A percentile compares a stretch with the other conserved stretches of the same genome.
phyloP scores from a whole-genome alignment of 1,140 invertebrate species.

The Homarus americanus region DNA sequence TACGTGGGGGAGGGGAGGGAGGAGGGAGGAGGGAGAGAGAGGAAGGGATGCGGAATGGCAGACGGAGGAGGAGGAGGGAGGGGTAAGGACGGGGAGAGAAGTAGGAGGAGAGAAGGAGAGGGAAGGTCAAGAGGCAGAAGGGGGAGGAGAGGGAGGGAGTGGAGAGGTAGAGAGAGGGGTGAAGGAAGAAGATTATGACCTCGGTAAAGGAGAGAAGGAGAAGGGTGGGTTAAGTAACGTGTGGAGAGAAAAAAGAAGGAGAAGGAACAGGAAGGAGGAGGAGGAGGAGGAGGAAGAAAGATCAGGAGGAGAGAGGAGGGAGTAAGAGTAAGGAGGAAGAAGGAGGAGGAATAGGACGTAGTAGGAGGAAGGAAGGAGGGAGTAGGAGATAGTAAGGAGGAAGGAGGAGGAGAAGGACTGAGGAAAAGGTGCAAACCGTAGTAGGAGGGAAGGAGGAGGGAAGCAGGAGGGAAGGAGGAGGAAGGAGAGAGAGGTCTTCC shows the following conservation, averaged over 20 bases:
- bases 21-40: too few species aligned
- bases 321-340: background rate
- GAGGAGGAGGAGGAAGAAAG: background rate
- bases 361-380: background rate
- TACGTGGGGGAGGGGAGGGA: too few species aligned
- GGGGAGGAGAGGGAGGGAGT: too few species aligned
- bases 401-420: background rate
- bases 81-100: too few species aligned
- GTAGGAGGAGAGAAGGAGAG: too few species aligned
- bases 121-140: too few species aligned
- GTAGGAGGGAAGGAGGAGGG: background rate
- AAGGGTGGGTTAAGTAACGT: background rate
- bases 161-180: background rate
- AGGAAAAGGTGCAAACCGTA: background rate
- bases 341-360: background rate
- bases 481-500: background rate
- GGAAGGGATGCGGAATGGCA: too few species aligned
- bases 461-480: background rate
- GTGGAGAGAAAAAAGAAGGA: background rate
- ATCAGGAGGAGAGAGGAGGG: background rate
- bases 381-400: background rate
- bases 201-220: too few species aligned
- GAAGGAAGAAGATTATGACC: too few species aligned
- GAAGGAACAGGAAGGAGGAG: background rate
- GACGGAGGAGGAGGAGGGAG: too few species aligned